Evolutionary conservation across 1,140 invertebrate genomes (phyloP).

Genomic region (Papilio xuthus): DNA sequence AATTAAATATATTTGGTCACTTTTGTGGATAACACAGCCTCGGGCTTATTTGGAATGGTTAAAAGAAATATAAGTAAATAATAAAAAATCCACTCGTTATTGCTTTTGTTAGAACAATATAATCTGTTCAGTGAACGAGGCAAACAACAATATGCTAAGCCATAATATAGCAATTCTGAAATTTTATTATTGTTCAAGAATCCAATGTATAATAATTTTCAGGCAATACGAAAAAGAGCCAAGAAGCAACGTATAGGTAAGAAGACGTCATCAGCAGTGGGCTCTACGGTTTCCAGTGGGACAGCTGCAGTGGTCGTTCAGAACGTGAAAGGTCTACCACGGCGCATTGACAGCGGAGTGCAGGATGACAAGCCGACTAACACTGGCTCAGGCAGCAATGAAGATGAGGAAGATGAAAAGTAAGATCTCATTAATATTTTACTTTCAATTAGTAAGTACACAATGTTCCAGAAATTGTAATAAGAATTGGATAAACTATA

Average conservation of each 20-base stretch:
- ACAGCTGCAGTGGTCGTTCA: slow-evolving; percentile 93
- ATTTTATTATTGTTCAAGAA: background rate
- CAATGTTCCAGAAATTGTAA: too few species aligned
- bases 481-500: background rate
- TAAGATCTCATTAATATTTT: slow-evolving; percentile 45
- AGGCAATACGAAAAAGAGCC: slow-evolving; percentile 90
- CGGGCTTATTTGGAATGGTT: too few species aligned
- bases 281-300: slow-evolving; percentile 88
- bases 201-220: slow-evolving; percentile 14
- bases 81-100: too few species aligned
- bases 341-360: slow-evolving; percentile 86
- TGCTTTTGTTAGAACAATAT: too few species aligned
- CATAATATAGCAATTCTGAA: too few species aligned
- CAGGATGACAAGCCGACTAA: slow-evolving; percentile 89
- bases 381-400: slow-evolving; percentile 92
- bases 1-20: too few species aligned
- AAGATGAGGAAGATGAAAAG: slow-evolving; percentile 89
- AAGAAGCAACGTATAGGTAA: slow-evolving; percentile 89
- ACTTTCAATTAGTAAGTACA: background rate
- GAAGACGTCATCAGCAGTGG: slow-evolving; percentile 86
- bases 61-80: too few species aligned
- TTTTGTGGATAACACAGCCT: too few species aligned
- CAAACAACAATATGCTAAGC: too few species aligned
- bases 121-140: too few species aligned
- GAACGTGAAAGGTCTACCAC: slow-evolving; percentile 90